Evolutionary conservation across 2,113 vertebrate genomes (phyloP).

Genomic region (Muscicapa adusta): DNA sequence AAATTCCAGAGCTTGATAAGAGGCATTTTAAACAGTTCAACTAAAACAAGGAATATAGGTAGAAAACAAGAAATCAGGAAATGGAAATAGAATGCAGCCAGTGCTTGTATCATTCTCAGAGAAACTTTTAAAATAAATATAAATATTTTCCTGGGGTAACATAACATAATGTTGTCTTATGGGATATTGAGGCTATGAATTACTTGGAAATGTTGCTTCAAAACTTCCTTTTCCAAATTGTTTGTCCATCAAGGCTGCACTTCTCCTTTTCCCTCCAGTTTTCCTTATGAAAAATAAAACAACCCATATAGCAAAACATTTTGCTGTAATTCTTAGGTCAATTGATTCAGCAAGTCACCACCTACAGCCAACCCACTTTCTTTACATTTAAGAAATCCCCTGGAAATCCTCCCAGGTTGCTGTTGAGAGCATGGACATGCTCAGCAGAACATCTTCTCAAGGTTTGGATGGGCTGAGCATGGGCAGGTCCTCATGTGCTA

Average conservation of each 20-base stretch:
- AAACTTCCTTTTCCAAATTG: background rate
- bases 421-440: background rate
- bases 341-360: background rate
- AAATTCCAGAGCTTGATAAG: background rate
- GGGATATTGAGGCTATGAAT: background rate
- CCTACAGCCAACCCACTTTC: background rate
- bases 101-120: background rate
- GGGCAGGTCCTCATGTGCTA: background rate
- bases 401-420: background rate
- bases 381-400: background rate
- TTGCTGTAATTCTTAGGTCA: background rate
- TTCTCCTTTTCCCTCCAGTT: background rate
- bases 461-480: background rate
- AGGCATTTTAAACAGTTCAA: background rate
- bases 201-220: background rate
- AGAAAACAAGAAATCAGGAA: background rate
- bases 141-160: background rate
- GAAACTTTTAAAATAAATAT: background rate
- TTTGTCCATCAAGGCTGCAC: background rate
- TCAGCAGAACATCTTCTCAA: background rate
- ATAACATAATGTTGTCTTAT: background rate
- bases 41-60: background rate
- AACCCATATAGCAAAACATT: background rate
- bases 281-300: background rate
- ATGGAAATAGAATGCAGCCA: background rate